Percentiles rank a stretch among this genome's conserved stretches.
These are phyloP conservation scores for Sciurus carolinensis DNA, from an alignment of 2,797 vertebrate genomes.

Conservation along the genomic window DNA sequence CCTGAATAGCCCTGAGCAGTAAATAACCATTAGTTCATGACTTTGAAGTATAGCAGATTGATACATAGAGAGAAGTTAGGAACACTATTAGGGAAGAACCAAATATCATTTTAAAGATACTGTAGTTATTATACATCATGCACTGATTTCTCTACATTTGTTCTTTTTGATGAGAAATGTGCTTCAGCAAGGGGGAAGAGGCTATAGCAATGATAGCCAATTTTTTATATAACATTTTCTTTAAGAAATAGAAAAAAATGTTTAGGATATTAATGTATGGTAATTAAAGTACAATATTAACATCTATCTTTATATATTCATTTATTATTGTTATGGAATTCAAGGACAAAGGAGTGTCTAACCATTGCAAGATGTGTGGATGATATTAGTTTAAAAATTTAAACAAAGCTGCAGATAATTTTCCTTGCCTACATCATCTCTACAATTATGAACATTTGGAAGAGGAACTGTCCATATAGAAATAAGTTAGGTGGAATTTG, in stretches of 20 bases:
- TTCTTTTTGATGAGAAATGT: background rate
- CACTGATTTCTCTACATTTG: background rate
- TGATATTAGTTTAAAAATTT: background rate
- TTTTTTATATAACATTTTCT: background rate
- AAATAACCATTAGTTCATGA: slow-evolving; percentile 54
- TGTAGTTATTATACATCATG: background rate
- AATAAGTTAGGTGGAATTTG: background rate
- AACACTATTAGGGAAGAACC: background rate
- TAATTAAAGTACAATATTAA: background rate
- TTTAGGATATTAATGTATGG: background rate
- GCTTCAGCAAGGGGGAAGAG: background rate
- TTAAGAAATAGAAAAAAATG: background rate
- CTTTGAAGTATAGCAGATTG: background rate
- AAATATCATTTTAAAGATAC: background rate
- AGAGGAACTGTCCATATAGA: background rate
- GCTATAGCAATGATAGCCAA: background rate
- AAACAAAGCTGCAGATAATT: background rate
- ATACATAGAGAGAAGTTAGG: background rate
- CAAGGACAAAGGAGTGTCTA: background rate
- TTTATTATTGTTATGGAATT: background rate
- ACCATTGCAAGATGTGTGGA: background rate
- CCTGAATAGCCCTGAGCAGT: background rate
- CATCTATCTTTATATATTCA: background rate
- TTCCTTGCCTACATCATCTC: background rate
- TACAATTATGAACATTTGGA: background rate